Evolutionary conservation across 2,888 invertebrate genomes (phyloP), one percentile per base, ranked within the genome.

Genomic region (Volucella bombylans): DNA sequence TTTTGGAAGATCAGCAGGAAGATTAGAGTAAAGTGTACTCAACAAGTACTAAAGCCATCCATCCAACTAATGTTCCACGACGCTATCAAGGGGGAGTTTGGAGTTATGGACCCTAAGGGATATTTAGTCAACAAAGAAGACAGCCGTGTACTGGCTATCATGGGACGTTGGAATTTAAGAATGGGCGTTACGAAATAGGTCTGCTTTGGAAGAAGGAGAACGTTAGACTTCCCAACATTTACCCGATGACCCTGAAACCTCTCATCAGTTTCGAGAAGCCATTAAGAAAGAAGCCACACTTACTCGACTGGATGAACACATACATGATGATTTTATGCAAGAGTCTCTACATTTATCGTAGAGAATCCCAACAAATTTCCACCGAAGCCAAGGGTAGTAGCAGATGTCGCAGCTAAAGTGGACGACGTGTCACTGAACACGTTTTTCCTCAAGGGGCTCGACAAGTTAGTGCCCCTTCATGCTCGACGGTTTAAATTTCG

Each of bases 391-490:
- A 43, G 71, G 31, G 14, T 83, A 11, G 78, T 85, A 9, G 68
- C 61, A 39, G 85, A 82, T 65, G 85, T 76, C 14, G 86, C 86
- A 4, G 82, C 79, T 6, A 54, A 61, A 6, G 79, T 77, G 10
- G n/a, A 73, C 11, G 76, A 73, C 4, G 41, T 80, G 1, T 82
- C 73, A 1, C 43, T 87, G 2, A 87, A 87, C 49, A 50, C 54
- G 0, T 50, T 72, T 3, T 62, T 82, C 14, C 14, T 86, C 9
- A 87, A 87, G 55, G 77, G 69, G 1, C 77, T 78, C 4, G 55
- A 85, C 9, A 45, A 78, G n/a, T 65, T 82, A 1, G 57, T 85
- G 23, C 71, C 82, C 31, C 49, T 69, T 11, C 52, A 65, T 39
- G 52, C 50, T 2, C 52, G 65, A 65, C 39, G 76, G 2, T 81